A percentile compares a stretch with the other conserved stretches of the same genome.
Evolutionary conservation across 2,113 vertebrate genomes (phyloP).

Genomic region (Epinephelus moara): DNA sequence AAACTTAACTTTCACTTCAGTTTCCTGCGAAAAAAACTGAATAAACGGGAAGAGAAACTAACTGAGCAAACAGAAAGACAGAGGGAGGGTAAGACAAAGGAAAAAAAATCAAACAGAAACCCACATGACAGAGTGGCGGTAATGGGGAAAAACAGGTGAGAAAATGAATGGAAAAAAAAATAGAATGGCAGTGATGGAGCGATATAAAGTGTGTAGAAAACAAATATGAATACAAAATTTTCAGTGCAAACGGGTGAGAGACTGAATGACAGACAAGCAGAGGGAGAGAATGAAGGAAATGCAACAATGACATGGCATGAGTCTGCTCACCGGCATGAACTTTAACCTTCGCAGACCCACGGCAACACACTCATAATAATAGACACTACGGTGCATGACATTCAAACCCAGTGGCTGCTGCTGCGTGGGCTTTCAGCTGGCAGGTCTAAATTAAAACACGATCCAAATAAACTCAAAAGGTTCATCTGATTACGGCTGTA

Average conservation of each 20-base stretch:
- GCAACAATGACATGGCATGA: constrained; percentile 11
- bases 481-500: constrained; percentile 56
- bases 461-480: constrained; percentile 48
- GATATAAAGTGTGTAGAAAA: constrained; percentile 13
- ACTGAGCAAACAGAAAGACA: constrained; percentile 32
- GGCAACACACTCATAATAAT: background rate
- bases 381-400: constrained; percentile 21
- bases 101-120: background rate
- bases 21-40: constrained; percentile 14
- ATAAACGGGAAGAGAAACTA: constrained; percentile 58
- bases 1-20: constrained; percentile 41
- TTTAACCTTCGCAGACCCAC: constrained; percentile 19
- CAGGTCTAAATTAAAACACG: constrained; percentile 35
- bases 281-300: constrained; percentile 8
- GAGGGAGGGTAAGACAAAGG: background rate
- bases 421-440: constrained; percentile 12
- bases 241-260: constrained; percentile 20
- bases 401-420: constrained; percentile 20
- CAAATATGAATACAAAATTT: background rate
- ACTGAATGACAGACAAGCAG: background rate
- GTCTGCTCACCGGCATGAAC: constrained; percentile 27
- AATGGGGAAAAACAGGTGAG: constrained; percentile 3
- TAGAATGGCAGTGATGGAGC: constrained; percentile 4
- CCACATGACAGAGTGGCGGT: background rate
- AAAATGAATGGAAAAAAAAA: constrained; percentile 25